Percentiles rank a stretch among this genome's conserved stretches.
Evolutionary conservation across 2,113 vertebrate genomes (phyloP).

Genomic region (Pygoscelis antarcticus): DNA sequence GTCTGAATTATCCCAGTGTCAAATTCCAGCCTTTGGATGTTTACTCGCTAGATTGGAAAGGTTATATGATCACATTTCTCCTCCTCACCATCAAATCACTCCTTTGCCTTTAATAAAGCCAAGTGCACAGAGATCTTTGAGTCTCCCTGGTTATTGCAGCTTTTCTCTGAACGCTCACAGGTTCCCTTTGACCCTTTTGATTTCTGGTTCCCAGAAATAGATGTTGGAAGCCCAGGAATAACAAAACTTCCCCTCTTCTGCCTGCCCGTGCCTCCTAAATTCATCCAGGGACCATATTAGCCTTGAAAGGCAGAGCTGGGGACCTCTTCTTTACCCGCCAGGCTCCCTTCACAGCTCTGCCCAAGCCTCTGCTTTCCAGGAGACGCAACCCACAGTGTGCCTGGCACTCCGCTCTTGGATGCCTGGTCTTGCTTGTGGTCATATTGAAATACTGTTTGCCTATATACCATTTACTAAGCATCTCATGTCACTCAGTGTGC

Average conservation of each 20-base stretch:
- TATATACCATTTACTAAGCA: neutral
- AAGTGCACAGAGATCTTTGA: neutral
- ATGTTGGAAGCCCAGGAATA: neutral
- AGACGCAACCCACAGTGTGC: neutral
- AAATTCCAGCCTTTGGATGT: slow-evolving; percentile 13
- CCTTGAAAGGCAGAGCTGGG: neutral
- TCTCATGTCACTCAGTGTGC: neutral
- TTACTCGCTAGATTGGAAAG: neutral
- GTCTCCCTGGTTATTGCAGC: neutral
- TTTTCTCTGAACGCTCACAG: neutral
- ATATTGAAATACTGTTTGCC: neutral
- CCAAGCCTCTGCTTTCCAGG: neutral
- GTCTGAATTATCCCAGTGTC: slow-evolving; percentile 32
- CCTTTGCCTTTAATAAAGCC: neutral
- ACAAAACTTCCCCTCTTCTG: neutral
- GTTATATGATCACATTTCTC: neutral
- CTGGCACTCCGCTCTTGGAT: neutral
- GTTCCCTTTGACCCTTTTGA: neutral
- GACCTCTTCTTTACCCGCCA: neutral
- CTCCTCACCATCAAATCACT: neutral
- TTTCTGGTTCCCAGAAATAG: neutral
- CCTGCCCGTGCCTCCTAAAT: neutral
- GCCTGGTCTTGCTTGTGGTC: neutral
- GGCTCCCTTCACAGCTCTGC: neutral
- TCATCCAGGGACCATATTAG: neutral